Base-by-base conservation (phyloP, 2,113 vertebrate genomes). In the Synodontis membranacea region DNA sequence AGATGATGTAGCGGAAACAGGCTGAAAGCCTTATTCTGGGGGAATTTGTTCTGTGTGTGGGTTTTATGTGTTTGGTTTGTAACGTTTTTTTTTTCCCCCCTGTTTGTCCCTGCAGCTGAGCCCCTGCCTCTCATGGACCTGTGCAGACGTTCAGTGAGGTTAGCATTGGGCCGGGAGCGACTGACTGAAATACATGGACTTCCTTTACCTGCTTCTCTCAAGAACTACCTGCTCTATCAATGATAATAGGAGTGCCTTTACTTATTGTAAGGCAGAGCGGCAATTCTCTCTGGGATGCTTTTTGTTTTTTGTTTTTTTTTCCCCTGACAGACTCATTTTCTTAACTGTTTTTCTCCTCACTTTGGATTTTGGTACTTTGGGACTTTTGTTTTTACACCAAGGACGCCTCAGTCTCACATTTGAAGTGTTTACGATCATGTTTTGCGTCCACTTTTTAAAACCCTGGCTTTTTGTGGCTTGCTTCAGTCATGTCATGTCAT, bases 171-270 rank as follows among this genome's bases (percentile, higher is more conserved):
- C 91, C 96, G 96, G 93, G 97, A 97, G 52, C 96, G 98, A 6
- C 94, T 99, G 90, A 91, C 91, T 5, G 96, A 98, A 92, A 99
- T 99, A 92, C 97, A 96, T 21, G 85, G 93, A 0, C 96, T 99
- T 90, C 98, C 98, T 11, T 94, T 99, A 91, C 98, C 98, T 0
- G 97, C 96, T 37, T 96, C 98, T 80, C 97, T 99, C 91, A 99
- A 99, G 96, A 97, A 96, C 93, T 99, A 99, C 94, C 96, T 99
- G 93, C 97, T 99, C 85, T 99, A 99, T 95, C 98, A 99, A 92
- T 99, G 96, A 99, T 80, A 52, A 87, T 54, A 31, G 72, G 85
- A 82, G 84, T 82, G 50, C 87, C 28, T 28, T 84, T 82, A 5
- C 86, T 81, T 84, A 70, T 81, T 23, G 60, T 37, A 84, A 82